Percentiles rank a stretch among this genome's conserved stretches.
These are phyloP conservation scores for Bathynomus jamesi DNA, from an alignment of 1,140 invertebrate species.

Conservation along the genomic window DNA sequence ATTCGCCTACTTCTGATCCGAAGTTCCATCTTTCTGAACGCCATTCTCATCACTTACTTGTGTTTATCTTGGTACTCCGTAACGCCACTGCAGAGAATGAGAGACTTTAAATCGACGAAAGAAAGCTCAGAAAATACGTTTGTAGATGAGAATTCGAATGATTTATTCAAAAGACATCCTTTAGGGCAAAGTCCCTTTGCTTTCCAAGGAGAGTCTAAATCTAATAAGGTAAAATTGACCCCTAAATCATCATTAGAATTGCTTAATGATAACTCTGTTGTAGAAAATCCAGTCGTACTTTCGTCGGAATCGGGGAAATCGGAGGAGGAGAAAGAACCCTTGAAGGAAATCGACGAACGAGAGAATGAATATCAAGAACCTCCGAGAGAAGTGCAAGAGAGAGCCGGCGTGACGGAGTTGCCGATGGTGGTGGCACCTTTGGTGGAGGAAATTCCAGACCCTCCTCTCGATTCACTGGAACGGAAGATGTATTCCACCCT, in stretches of 20 bases:
- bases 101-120: too few relatives aligned
- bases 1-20: neutral
- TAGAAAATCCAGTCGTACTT: neutral
- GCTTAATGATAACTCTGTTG: neutral
- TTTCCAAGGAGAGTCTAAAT: neutral
- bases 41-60: neutral
- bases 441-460: constrained; percentile 25
- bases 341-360: neutral
- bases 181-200: too few relatives aligned
- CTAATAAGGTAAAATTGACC: too few relatives aligned
- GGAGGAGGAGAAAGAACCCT: neutral
- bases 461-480: constrained; percentile 25
- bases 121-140: too few relatives aligned
- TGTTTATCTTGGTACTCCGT: neutral
- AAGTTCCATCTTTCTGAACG: neutral
- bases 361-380: constrained; percentile 21
- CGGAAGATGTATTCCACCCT: constrained; percentile 29
- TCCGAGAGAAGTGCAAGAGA: constrained; percentile 31
- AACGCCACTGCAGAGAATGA: neutral
- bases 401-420: constrained; percentile 29
- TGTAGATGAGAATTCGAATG: neutral
- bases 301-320: neutral
- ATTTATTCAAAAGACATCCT: neutral
- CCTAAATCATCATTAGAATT: neutral
- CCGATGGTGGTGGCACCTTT: constrained; percentile 4